Evolutionary conservation across 1,140 invertebrate genomes (phyloP).

Genomic region (Homarus americanus): DNA sequence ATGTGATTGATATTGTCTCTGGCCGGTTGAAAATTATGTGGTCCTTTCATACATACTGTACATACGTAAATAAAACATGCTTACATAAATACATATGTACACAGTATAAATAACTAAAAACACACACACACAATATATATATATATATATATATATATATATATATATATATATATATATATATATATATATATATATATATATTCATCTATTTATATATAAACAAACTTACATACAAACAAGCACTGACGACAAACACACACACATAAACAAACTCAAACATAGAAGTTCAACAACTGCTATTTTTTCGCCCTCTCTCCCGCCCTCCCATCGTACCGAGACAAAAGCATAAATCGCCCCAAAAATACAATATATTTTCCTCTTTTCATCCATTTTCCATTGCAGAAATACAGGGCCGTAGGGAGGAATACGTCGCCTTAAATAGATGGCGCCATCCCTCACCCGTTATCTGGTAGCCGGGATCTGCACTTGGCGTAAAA

Average conservation of each 20-base stretch:
- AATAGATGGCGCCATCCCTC: constrained; percentile 63
- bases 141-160: constrained; percentile 2
- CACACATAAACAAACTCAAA: constrained; percentile 35
- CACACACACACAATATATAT: neutral
- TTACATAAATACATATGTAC: too few species aligned
- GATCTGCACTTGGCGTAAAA: constrained; percentile 61
- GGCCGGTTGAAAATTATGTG: too few species aligned
- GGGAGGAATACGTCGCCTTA: constrained; percentile 62
- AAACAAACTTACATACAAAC: constrained; percentile 8
- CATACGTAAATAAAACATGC: too few species aligned
- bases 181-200: constrained; percentile 1
- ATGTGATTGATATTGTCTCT: too few species aligned
- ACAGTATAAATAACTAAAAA: too few species aligned
- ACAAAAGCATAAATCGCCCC: constrained; percentile 34
- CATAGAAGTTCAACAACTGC: constrained; percentile 16
- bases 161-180: neutral
- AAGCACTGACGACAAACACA: neutral
- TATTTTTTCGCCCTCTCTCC: constrained; percentile 19
- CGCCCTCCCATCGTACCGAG: constrained; percentile 18
- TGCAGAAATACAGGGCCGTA: constrained; percentile 62
- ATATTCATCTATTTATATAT: neutral
- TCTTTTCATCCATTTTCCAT: constrained; percentile 68
- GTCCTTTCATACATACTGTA: too few species aligned
- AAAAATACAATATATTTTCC: constrained; percentile 63
- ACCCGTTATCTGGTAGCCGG: constrained; percentile 53